Percentiles rank a stretch among this genome's conserved stretches.
These are phyloP conservation scores for Pollenia angustigena DNA, from an alignment of 2,888 invertebrate species.

Conservation along the genomic window DNA sequence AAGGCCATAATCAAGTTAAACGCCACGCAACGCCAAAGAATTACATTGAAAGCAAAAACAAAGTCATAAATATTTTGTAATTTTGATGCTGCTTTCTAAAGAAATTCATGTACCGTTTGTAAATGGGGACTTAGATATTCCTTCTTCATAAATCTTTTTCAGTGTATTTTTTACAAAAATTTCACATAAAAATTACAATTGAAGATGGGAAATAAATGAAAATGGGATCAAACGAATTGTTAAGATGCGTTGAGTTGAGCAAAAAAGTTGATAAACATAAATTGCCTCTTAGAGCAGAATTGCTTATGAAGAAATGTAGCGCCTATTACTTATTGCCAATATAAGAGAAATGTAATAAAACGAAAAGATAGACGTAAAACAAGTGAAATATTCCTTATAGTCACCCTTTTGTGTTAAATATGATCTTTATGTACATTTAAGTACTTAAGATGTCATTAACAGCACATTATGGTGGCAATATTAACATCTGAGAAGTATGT, in stretches of 20 bases:
- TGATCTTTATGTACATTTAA: background rate
- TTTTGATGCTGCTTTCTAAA: too few species aligned
- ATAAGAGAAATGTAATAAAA: conserved; percentile 1
- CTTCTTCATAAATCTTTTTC: background rate
- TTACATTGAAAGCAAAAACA: too few species aligned
- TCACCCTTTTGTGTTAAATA: background rate
- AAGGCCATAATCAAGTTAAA: too few species aligned
- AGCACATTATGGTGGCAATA: conserved; percentile 40
- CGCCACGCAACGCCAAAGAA: too few species aligned
- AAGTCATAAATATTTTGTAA: too few species aligned
- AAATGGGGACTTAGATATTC: too few species aligned
- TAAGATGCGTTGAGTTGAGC: conserved; percentile 29
- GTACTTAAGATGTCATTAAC: conserved; percentile 46
- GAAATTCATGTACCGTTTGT: too few species aligned
- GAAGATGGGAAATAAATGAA: conserved; percentile 1
- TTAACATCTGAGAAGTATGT: conserved; percentile 18
- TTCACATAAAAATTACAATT: conserved; percentile 31
- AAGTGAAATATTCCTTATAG: conserved; percentile 23
- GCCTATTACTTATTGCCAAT: conserved; percentile 30
- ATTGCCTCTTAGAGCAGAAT: conserved; percentile 3
- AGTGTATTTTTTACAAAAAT: conserved; percentile 35
- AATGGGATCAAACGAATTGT: conserved; percentile 59
- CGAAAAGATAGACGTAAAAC: conserved; percentile 26
- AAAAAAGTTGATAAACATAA: conserved; percentile 54
- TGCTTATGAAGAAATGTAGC: background rate